Base-by-base conservation (phyloP, 2,888 invertebrate species). In the Pollenia angustigena region DNA sequence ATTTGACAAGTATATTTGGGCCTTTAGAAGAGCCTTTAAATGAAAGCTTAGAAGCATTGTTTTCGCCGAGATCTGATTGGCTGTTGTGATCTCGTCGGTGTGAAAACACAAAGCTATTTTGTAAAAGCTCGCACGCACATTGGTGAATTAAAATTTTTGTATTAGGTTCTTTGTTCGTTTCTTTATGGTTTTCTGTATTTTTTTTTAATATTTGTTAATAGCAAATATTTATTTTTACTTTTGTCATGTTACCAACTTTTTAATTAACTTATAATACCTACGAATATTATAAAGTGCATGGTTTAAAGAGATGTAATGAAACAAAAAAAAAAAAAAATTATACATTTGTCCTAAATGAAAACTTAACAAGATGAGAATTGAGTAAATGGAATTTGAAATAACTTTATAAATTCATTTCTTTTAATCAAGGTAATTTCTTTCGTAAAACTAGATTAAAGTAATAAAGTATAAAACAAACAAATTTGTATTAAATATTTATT, bases 291-390 rank as follows among this genome's bases (percentile, higher is more conserved):
- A n/a, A 62, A 44, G 2, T 60, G 52, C 71, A 80, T 50, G 3
- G 23, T 32, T 12, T 16, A 44, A 48, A 23, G 42, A 48, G 42
- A 69, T 79, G 54, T 42, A 71, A 52, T 23, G 58, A 60, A 66
- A 54, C 14, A 12, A 64, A 44, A 42, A 42, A 16, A 64, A 12
- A 64, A 44, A 42, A 64, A 72, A 56, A 46, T 23, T 54, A 68
- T 32, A 52, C 56, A 76, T 76, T 86, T 83, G 83, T 71, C 86
- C 79, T 83, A 72, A 86, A 86, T 86, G 71, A 66, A 83, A 83
- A 66, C 54, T 50, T 50, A 83, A 83, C 62, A 78, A 71, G 71
- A 74, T 81, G 48, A 50, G 62, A 69, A 50, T 9, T 74, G 60
- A 76, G 60, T 46, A 76, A 83, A 72, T 83, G 64, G 71, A 83